Conservation (phyloP, 35 echinoderm and acorn worm genomes). For the Ptychodera flava region DNA sequence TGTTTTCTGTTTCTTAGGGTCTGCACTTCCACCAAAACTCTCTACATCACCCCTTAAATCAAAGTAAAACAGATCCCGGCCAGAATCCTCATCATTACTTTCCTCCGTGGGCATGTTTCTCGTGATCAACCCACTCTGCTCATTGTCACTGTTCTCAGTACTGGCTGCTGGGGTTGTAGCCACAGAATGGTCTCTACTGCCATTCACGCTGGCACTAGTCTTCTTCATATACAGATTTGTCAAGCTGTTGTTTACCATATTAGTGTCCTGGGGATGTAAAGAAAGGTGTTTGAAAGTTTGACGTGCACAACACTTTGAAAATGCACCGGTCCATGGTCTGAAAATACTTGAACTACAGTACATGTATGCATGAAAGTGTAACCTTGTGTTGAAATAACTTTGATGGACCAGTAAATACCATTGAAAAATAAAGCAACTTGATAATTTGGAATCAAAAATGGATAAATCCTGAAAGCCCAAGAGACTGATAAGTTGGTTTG, state of each 20-base stretch:
- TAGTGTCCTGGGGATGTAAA: slow-evolving; percentile 39
- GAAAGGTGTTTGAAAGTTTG: neutral
- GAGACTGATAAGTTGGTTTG: too few species aligned
- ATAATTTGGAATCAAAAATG: too few species aligned
- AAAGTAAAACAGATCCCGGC: too few species aligned
- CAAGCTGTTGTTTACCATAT: slow-evolving; percentile 66
- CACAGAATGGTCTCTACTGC: neutral
- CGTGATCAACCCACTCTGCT: neutral
- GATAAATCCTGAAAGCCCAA: too few species aligned
- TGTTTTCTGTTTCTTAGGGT: too few species aligned
- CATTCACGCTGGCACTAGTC: neutral
- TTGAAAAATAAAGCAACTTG: too few species aligned
- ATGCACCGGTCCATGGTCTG: neutral
- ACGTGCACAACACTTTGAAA: neutral
- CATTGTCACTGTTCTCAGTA: neutral
- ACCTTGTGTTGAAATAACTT: neutral
- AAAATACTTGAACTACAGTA: neutral
- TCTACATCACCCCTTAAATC: too few species aligned
- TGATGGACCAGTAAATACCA: neutral
- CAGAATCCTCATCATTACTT: slow-evolving; percentile 34
- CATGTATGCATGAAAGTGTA: neutral
- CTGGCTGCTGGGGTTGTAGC: neutral
- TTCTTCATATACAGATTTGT: slow-evolving; percentile 62
- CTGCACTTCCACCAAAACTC: too few species aligned
- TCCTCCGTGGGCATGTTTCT: slow-evolving; percentile 19